Conservation (phyloP, 1,140 invertebrate species). For the Cydia splendana region DNA sequence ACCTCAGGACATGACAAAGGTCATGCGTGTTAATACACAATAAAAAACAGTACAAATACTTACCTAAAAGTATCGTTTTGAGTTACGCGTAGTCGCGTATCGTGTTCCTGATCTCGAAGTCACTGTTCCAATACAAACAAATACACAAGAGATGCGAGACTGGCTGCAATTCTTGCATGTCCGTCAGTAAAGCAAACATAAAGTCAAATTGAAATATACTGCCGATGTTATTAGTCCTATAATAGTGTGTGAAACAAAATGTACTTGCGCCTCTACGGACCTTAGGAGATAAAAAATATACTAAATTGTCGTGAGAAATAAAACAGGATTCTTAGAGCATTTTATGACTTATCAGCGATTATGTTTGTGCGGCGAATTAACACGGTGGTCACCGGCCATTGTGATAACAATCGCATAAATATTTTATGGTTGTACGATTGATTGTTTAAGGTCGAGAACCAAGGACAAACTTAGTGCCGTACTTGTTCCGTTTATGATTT, state of each 20-base stretch:
- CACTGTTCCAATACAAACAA: too few relatives aligned
- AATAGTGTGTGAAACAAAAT: not conserved
- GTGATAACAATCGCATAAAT: slow-evolving; percentile 13
- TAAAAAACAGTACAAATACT: too few relatives aligned
- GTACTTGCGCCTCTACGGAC: not conserved
- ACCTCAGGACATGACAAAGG: too few relatives aligned
- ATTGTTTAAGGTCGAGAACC: slow-evolving; percentile 2
- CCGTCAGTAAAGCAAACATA: not conserved
- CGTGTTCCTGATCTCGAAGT: too few relatives aligned
- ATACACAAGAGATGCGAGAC: too few relatives aligned
- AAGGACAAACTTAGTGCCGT: not conserved
- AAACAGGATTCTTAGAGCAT: not conserved
- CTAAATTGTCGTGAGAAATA: slow-evolving; percentile 10
- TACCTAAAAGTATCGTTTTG: too few relatives aligned
- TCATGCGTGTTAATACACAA: too few relatives aligned
- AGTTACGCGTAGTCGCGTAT: too few relatives aligned
- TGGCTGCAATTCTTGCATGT: too few relatives aligned
- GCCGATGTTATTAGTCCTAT: not conserved
- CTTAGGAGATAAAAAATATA: not conserved
- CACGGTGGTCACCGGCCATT: slow-evolving; percentile 10
- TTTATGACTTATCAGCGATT: slow-evolving; percentile 10
- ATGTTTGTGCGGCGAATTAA: slow-evolving; percentile 7
- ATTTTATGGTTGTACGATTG: slow-evolving; percentile 17
- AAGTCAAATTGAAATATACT: not conserved
- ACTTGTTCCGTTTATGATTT: not conserved